Evolutionary conservation across 1,140 invertebrate species (phyloP).

Genomic region (Diachasma alloeum): DNA sequence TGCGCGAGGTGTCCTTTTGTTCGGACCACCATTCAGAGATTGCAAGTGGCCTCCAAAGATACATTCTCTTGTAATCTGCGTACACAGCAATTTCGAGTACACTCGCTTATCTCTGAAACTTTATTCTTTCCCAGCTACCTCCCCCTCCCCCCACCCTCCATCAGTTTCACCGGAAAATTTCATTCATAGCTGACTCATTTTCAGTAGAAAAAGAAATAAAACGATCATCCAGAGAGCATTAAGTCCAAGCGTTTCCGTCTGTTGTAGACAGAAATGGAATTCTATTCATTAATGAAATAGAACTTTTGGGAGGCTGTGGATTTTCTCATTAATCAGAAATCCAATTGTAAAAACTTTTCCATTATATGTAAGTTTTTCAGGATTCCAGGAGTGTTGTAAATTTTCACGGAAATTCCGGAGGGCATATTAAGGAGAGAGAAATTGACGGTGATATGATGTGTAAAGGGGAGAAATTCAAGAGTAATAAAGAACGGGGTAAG

Average conservation of each 20-base stretch:
- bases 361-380: too few species aligned
- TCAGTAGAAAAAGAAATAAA: background rate
- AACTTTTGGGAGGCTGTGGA: too few species aligned
- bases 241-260: background rate
- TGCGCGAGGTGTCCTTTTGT: conserved; percentile 22
- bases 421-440: background rate
- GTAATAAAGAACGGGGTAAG: background rate
- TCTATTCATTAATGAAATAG: background rate
- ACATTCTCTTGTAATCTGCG: conserved; percentile 45
- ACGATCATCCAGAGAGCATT: background rate
- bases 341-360: too few species aligned
- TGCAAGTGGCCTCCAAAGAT: conserved; percentile 41
- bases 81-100: conserved; percentile 27
- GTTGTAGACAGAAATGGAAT: background rate
- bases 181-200: background rate
- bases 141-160: background rate
- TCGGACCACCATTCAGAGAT: conserved; percentile 22
- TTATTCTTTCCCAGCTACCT: background rate
- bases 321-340: too few species aligned
- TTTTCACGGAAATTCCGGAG: background rate
- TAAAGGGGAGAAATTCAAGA: background rate
- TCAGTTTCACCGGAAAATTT: background rate
- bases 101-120: conserved; percentile 16
- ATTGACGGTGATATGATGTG: background rate
- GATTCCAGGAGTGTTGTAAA: background rate